These are phyloP conservation scores for Gymnothorax javanicus DNA, from an alignment of 2,797 vertebrate genomes.

Conservation along the genomic window DNA sequence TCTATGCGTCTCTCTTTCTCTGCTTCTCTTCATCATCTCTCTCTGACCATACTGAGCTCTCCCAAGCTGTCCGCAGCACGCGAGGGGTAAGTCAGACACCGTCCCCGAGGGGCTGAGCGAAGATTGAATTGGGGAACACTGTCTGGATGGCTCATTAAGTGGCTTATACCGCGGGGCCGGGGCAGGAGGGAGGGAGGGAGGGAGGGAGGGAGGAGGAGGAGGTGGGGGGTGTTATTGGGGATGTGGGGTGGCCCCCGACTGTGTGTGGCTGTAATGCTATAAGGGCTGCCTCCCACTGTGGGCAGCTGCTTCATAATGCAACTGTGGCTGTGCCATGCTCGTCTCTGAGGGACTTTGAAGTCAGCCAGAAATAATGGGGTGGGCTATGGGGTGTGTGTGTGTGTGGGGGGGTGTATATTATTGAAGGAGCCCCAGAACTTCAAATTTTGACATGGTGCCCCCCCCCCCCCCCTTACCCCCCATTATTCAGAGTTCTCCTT, in stretches of 20 bases:
- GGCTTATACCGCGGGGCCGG: neutral
- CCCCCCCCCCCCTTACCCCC: neutral
- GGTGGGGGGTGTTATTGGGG: too few species aligned
- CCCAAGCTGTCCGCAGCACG: neutral
- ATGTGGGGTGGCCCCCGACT: neutral
- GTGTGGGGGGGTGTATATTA: neutral
- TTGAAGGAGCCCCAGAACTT: neutral
- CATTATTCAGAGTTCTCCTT: neutral
- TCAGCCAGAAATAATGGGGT: neutral
- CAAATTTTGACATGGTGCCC: neutral
- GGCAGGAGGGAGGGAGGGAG: neutral
- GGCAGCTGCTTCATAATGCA: neutral
- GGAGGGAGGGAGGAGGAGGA: too few species aligned
- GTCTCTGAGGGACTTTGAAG: neutral
- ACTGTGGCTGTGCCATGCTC: neutral
- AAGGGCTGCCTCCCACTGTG: neutral
- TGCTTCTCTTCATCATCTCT: neutral
- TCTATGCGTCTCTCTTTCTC: neutral
- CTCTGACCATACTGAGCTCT: neutral
- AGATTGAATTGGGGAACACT: neutral
- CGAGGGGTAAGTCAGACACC: neutral
- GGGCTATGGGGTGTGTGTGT: too few species aligned
- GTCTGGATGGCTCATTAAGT: neutral
- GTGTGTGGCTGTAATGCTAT: neutral
- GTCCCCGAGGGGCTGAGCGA: neutral